Base-by-base conservation (phyloP, 2,888 invertebrate genomes). In the Diplolepis rosae region DNA sequence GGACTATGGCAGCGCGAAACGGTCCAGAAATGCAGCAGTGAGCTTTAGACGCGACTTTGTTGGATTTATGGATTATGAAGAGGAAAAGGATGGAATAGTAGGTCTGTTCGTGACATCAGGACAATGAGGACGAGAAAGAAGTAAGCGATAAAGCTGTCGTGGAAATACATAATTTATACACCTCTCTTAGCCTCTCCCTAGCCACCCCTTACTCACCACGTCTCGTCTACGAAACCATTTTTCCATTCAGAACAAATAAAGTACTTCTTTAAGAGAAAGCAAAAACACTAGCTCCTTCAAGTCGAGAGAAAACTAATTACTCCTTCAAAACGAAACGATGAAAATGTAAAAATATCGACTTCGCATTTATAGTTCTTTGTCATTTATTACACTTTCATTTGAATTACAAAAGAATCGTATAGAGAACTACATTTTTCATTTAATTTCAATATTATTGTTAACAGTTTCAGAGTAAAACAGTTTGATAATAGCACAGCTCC, bases 61-160 rank as follows among this genome's bases (percentile, higher is more conserved):
- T 82, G 85, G 82, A 87, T 86, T 86, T 87, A 84, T 84, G 84
- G 86, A 87, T 87, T 83, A 85, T 83, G 81, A 85, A 84, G 82
- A 83, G 82, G 77, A 79, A 79, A 69, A 77, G 80, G 75, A 77
- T 69, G 77, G 74, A 77, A n/a, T n/a, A n/a, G 75, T 69, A 76
- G 78, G 80, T 81, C 84, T 86, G 85, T 71, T 79, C 80, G 81
- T 83, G 85, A 85, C 84, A 86, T 83, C 80, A 80, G 80, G 83
- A 86, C 85, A 84, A 85, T 83, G 85, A 85, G 80, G 81, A 82
- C 79, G 82, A 78, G 81, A 82, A 86, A 84, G 80, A 83, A 83
- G 82, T 83, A 77, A 85, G 79, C 81, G 85, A 80, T 81, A 83
- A 82, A 82, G 81, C 81, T 84, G 83, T 84, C 82, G 80, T 80